Conservation (phyloP, 1,140 invertebrate species). For the Drosophila pallidifrons region DNA sequence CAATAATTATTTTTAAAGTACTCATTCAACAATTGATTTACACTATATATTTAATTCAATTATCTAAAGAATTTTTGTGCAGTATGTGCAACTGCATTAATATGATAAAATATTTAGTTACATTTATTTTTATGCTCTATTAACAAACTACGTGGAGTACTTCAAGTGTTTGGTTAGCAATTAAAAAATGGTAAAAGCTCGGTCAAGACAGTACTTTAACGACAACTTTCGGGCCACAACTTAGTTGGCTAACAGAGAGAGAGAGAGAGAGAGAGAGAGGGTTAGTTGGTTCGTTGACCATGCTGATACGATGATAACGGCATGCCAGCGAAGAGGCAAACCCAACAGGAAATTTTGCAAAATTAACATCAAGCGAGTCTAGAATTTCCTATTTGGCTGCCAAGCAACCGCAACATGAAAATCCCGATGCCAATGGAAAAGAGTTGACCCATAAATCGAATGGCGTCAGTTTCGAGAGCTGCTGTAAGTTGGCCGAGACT, state of each 20-base stretch:
- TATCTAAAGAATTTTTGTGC: too few species aligned
- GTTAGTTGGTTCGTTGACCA: neutral
- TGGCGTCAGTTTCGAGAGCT: conserved; percentile 19
- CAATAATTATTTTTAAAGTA: too few species aligned
- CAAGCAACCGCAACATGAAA: conserved; percentile 44
- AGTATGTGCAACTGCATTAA: too few species aligned
- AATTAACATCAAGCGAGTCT: conserved; percentile 33
- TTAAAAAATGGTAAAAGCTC: too few species aligned
- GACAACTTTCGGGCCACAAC: neutral
- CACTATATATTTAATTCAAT: too few species aligned
- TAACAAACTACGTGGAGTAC: too few species aligned
- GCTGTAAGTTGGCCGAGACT: conserved; percentile 30
- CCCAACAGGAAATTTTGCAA: conserved; percentile 30
- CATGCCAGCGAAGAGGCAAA: conserved; percentile 5
- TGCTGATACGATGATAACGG: conserved; percentile 10
- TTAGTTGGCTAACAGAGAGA: neutral
- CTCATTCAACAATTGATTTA: too few species aligned
- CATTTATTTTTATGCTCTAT: too few species aligned
- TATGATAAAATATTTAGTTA: too few species aligned
- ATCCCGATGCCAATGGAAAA: conserved; percentile 47
- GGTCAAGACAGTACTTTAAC: neutral
- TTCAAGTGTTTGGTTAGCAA: too few species aligned
- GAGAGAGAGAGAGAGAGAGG: too few species aligned
- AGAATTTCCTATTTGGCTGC: conserved; percentile 18
- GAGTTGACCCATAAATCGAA: conserved; percentile 41